Conservation (phyloP, 2,113 vertebrate genomes). For the Sinocyclocheilus grahami region DNA sequence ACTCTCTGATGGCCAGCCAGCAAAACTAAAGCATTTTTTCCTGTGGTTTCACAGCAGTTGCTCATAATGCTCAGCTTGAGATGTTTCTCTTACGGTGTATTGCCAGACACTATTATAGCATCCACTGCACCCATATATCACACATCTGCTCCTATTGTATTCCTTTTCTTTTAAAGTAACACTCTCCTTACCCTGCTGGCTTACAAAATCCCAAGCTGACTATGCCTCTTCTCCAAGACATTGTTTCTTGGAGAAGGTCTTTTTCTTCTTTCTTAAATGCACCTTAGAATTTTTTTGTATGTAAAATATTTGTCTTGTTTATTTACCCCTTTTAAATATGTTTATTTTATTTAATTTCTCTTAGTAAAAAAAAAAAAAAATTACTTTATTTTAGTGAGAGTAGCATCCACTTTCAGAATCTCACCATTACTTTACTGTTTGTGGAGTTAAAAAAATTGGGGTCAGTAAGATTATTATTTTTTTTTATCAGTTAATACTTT, state of each 20-base stretch:
- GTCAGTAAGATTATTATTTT: not conserved
- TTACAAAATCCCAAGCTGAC: not conserved
- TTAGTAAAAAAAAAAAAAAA: not conserved
- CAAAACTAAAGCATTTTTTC: not conserved
- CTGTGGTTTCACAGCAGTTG: not conserved
- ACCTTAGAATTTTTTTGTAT: not conserved
- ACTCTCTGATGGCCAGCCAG: not conserved
- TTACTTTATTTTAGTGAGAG: not conserved
- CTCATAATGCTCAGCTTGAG: not conserved
- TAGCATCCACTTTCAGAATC: not conserved
- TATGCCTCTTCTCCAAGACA: not conserved
- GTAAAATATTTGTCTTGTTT: not conserved
- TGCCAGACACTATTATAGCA: not conserved
- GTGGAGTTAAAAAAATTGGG: not conserved
- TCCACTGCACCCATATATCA: constrained; percentile 23
- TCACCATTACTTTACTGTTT: not conserved
- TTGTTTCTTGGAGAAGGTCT: too few species aligned
- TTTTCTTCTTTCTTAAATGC: not conserved
- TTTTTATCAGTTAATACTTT: not conserved
- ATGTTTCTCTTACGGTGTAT: not conserved
- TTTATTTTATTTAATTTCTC: not conserved
- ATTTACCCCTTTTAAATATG: not conserved
- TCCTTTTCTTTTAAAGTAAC: not conserved
- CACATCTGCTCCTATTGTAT: constrained; percentile 4
- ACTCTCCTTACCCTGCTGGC: not conserved